Percentiles rank a stretch among this genome's conserved stretches.
Evolutionary conservation across 2,797 vertebrate species (phyloP).

Genomic region (Helostoma temminkii): DNA sequence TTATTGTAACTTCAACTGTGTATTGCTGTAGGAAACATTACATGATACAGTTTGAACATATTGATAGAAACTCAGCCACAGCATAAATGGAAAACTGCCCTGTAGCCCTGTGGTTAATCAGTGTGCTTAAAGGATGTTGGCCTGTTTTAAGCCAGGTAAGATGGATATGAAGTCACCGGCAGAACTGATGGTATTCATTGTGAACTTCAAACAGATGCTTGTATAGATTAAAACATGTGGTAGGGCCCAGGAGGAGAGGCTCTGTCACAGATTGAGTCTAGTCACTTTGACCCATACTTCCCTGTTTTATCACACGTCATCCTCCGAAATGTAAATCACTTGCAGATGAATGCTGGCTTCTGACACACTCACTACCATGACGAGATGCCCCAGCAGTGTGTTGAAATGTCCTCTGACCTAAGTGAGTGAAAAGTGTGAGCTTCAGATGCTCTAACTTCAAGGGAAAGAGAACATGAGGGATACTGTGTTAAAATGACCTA

Average conservation of each 20-base stretch:
- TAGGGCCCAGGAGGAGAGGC: conserved; percentile 70
- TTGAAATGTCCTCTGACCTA: conserved; percentile 55
- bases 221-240: conserved; percentile 85
- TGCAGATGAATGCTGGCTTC: conserved; percentile 78
- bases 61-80: not conserved
- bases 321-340: conserved; percentile 82
- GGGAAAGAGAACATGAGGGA: not conserved
- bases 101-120: conserved; percentile 22
- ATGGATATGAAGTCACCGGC: conserved; percentile 76
- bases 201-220: conserved; percentile 86
- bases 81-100: conserved; percentile 19
- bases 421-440: conserved; percentile 35
- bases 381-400: conserved; percentile 52
- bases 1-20: too few species aligned
- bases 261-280: conserved; percentile 79
- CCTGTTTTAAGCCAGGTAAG: conserved; percentile 66
- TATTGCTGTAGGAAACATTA: too few species aligned
- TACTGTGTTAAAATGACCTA: conserved; percentile 7
- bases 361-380: conserved; percentile 58
- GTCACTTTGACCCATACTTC: conserved; percentile 83
- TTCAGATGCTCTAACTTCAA: conserved; percentile 24
- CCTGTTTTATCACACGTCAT: conserved; percentile 83
- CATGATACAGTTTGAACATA: not conserved
- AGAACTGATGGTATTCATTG: conserved; percentile 79
- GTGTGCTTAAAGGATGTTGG: conserved; percentile 40